These are phyloP conservation scores for Euplexia lucipara DNA, from an alignment of 2,888 invertebrate species.

Conservation along the genomic window DNA sequence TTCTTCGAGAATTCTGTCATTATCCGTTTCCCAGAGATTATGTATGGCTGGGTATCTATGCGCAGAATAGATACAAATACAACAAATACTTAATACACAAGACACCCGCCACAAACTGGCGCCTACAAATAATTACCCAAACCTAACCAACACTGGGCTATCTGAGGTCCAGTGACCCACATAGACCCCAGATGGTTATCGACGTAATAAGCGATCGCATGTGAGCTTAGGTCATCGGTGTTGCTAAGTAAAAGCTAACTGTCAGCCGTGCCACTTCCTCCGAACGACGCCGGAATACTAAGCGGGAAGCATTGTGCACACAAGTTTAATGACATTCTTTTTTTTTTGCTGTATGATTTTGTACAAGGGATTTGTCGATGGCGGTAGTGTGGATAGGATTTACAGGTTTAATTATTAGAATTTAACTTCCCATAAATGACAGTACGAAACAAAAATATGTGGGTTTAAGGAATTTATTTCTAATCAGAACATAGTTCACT, in stretches of 20 bases:
- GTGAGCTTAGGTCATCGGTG: constrained; percentile 73
- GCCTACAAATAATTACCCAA: constrained; percentile 44
- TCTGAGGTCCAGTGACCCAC: constrained; percentile 53
- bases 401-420: no score
- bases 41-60: no score
- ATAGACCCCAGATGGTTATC: constrained; percentile 45
- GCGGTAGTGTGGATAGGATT: no score
- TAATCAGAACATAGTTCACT: no score
- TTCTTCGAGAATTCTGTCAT: no score
- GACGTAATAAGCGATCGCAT: constrained; percentile 48
- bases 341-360: constrained; percentile 11
- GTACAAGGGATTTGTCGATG: constrained; percentile 9
- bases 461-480: no score
- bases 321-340: constrained; percentile 52
- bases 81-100: constrained; percentile 14
- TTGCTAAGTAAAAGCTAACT: constrained; percentile 77
- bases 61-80: background rate
- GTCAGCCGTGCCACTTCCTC: constrained; percentile 74
- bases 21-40: no score
- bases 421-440: no score
- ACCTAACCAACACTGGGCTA: constrained; percentile 30
- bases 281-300: constrained; percentile 68
- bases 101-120: constrained; percentile 9
- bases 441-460: no score
- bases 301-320: constrained; percentile 62